phyloP scores from a whole-genome alignment of 2,797 vertebrate genomes.

The Pipistrellus pygmaeus region DNA sequence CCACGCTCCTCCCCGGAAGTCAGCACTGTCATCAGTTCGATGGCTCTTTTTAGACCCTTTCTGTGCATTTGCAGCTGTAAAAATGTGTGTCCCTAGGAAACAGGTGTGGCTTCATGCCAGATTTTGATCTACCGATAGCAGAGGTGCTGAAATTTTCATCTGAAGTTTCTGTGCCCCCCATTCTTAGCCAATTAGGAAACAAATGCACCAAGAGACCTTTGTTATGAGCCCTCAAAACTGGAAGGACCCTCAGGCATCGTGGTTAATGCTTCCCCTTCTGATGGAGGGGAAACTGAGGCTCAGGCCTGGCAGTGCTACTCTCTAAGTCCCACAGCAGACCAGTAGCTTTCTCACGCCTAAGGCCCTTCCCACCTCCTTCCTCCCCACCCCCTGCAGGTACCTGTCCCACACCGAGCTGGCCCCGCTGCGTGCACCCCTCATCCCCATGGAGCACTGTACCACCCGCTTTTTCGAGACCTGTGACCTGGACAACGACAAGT shows the following conservation, averaged over 20 bases:
- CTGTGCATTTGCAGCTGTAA: background rate
- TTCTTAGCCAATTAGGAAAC: background rate
- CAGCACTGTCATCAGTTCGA: no score
- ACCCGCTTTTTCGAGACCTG: slow-evolving; percentile 97
- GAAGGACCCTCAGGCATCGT: background rate
- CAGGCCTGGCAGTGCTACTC: background rate
- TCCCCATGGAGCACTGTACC: slow-evolving; percentile 99
- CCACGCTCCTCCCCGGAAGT: background rate
- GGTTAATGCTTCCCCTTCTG: background rate
- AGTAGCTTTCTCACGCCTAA: background rate
- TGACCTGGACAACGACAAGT: slow-evolving; percentile 96
- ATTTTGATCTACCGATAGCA: background rate
- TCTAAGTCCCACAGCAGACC: background rate
- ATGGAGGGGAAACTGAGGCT: background rate
- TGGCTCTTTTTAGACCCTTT: background rate
- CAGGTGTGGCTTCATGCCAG: background rate
- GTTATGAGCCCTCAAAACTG: background rate
- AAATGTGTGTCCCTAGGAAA: background rate
- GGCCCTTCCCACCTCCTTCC: accelerated
- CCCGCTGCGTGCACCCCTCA: slow-evolving; percentile 97
- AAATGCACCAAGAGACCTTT: background rate
- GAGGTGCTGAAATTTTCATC: background rate
- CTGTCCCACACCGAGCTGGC: slow-evolving; percentile 98
- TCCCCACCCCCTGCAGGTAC: slow-evolving; percentile 88
- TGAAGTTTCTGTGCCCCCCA: background rate